Conservation (phyloP, 2,888 invertebrate genomes). For the Habroteleia sp. region DNA sequence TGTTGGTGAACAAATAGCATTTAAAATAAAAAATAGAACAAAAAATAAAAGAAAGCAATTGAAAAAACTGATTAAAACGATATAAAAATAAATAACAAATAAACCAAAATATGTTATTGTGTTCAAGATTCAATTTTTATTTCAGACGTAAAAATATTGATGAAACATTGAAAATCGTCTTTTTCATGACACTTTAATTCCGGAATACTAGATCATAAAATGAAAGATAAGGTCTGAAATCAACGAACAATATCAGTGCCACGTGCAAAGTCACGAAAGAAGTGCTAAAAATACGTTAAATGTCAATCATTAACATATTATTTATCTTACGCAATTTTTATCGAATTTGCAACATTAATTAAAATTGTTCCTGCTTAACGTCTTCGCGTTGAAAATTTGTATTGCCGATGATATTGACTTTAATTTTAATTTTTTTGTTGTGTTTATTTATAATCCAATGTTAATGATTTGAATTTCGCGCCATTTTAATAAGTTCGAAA, state of each 20-base stretch:
- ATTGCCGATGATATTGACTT: not conserved
- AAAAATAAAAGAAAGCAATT: no score
- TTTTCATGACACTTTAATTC: no score
- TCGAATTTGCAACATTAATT: conserved; percentile 34
- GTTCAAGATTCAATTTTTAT: no score
- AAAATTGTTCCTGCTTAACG: conserved; percentile 20
- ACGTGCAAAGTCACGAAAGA: conserved; percentile 13
- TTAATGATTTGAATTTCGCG: conserved; percentile 10
- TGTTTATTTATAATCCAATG: not conserved
- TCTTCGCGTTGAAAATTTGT: not conserved
- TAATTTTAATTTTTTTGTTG: not conserved
- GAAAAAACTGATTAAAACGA: no score
- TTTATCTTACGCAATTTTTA: conserved; percentile 26
- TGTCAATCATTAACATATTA: conserved; percentile 32
- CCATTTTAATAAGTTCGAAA: not conserved
- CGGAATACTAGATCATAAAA: no score
- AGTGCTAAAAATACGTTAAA: conserved; percentile 19
- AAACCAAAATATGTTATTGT: no score
- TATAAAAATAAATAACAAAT: no score
- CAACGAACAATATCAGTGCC: conserved; percentile 8
- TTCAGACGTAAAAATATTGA: no score
- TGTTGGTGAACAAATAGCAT: no score
- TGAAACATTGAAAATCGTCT: no score
- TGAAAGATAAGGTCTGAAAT: no score
- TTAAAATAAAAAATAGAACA: no score